Percentiles rank a stretch among this genome's conserved stretches.
phyloP scores from a whole-genome alignment of 2,113 vertebrate genomes.

The Fulica atra region DNA sequence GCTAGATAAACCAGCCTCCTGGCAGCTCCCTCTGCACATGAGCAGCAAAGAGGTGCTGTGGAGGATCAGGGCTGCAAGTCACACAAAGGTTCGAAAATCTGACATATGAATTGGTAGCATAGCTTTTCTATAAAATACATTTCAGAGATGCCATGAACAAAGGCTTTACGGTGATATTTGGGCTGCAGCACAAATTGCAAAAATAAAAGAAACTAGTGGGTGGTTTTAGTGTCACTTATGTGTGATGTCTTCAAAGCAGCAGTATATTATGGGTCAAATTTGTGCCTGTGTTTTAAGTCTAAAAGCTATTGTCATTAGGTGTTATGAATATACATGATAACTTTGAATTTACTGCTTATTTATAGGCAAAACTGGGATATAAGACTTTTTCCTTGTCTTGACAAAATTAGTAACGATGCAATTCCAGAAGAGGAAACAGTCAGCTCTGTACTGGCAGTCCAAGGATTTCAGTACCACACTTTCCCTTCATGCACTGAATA shows the following conservation, averaged over 20 bases:
- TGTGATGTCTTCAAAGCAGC: not conserved
- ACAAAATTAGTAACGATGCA: not conserved
- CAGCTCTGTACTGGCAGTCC: not conserved
- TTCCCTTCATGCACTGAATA: not conserved
- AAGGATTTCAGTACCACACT: not conserved
- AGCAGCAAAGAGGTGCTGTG: not conserved
- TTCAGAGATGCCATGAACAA: not conserved
- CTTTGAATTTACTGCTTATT: not conserved
- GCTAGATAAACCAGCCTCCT: not conserved
- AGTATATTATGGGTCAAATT: not conserved
- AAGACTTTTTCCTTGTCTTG: not conserved
- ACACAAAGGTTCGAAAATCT: not conserved
- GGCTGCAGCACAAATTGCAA: not conserved
- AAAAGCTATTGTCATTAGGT: not conserved
- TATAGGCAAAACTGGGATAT: not conserved
- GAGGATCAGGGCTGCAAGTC: not conserved
- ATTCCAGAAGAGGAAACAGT: not conserved
- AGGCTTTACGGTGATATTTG: not conserved
- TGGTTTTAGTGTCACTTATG: not conserved
- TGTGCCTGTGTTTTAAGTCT: not conserved
- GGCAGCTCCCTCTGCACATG: not conserved
- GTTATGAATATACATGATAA: not conserved
- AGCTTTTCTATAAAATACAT: not conserved
- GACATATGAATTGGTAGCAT: not conserved
- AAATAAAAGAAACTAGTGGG: not conserved